Conservation (phyloP, 1,140 invertebrate genomes). For the Drosophila punjabiensis region DNA sequence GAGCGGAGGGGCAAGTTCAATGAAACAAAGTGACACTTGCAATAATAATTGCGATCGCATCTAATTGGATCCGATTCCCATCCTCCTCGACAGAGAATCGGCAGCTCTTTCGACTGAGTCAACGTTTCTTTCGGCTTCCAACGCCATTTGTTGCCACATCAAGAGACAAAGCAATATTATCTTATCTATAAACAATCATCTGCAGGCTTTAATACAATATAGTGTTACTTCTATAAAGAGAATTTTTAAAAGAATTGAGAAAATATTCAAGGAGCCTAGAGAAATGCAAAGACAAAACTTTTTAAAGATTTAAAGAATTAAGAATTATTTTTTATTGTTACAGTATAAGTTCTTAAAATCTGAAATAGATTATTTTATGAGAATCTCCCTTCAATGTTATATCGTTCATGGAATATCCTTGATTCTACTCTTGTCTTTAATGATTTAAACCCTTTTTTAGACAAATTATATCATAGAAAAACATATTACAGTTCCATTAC, state of each 20-base stretch:
- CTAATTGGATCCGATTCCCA: no score
- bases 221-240: neutral
- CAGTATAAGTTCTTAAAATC: neutral
- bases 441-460: neutral
- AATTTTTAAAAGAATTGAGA: neutral
- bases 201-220: conserved; percentile 6
- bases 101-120: conserved; percentile 16
- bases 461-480: neutral
- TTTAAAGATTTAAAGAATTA: neutral
- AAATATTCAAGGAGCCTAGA: neutral
- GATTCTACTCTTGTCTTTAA: neutral
- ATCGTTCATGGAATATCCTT: neutral
- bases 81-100: neutral
- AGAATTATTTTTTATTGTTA: neutral
- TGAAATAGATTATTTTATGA: neutral
- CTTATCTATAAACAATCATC: no score
- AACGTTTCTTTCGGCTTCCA: no score
- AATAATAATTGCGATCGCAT: conserved; percentile 46
- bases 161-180: no score
- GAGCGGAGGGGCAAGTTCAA: conserved; percentile 61
- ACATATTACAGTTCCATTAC: neutral
- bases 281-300: neutral
- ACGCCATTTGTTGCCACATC: no score
- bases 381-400: neutral
- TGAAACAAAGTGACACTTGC: conserved; percentile 73